A percentile compares a stretch with the other conserved stretches of the same genome.
These are phyloP conservation scores for Avahi laniger DNA, from an alignment of 2,797 vertebrate species.

Conservation along the genomic window DNA sequence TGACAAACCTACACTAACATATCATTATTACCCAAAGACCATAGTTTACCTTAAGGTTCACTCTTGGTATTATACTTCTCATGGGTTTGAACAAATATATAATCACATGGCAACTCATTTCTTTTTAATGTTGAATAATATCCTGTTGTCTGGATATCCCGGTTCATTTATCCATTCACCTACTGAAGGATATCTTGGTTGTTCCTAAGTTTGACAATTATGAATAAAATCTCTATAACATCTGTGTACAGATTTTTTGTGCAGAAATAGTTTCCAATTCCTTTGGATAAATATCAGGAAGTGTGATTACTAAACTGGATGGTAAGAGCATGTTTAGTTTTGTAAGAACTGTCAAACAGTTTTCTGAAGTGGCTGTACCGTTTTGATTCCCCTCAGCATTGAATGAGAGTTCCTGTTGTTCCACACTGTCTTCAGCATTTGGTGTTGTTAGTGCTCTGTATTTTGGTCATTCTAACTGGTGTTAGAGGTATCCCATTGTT, in stretches of 20 bases:
- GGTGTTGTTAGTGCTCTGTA: not conserved
- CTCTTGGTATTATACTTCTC: not conserved
- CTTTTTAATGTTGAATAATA: not conserved
- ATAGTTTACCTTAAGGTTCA: not conserved
- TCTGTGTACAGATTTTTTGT: not conserved
- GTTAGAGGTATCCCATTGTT: accelerated
- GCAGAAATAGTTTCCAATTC: not conserved
- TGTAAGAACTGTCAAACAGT: not conserved
- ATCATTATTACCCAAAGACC: not conserved
- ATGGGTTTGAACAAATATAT: not conserved
- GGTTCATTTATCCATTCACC: not conserved
- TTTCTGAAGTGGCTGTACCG: not conserved
- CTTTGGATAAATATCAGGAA: not conserved
- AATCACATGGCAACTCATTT: not conserved
- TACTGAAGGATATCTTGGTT: not conserved
- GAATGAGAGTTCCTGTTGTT: not conserved
- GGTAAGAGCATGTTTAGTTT: not conserved
- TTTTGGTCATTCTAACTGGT: not conserved
- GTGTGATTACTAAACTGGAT: not conserved
- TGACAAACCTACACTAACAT: not conserved
- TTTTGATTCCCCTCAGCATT: not conserved
- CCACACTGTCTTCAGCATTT: not conserved
- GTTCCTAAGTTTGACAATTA: not conserved
- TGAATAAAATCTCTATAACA: not conserved
- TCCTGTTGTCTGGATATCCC: not conserved